phyloP scores from a whole-genome alignment of 2,113 vertebrate species.

The Empidonax traillii region DNA sequence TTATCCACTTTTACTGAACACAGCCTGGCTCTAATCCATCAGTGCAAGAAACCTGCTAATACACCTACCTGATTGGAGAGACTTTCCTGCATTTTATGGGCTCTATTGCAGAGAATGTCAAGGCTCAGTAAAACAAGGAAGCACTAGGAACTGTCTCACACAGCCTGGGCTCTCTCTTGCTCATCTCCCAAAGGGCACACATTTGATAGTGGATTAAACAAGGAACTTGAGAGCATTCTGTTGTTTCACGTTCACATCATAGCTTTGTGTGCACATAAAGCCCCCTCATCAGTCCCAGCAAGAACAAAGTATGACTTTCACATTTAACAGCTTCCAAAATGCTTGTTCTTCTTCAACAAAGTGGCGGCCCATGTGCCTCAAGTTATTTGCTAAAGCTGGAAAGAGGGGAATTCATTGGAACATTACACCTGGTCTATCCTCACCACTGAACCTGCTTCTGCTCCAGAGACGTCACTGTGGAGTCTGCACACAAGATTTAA shows the following conservation, averaged over 20 bases:
- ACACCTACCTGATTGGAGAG: background rate
- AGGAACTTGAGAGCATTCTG: background rate
- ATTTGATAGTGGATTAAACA: background rate
- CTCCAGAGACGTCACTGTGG: background rate
- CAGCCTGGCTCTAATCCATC: conserved; percentile 18
- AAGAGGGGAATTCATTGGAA: background rate
- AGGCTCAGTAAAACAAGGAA: background rate
- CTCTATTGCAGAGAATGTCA: background rate
- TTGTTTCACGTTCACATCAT: background rate
- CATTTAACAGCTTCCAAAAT: background rate
- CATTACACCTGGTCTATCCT: background rate
- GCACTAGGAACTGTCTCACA: background rate
- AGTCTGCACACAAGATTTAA: background rate
- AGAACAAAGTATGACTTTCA: background rate
- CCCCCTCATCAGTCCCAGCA: background rate
- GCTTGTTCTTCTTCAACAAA: background rate
- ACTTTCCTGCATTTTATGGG: background rate
- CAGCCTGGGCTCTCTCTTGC: background rate
- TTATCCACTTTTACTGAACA: conserved; percentile 11
- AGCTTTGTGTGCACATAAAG: background rate
- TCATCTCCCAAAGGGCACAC: background rate
- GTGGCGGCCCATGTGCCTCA: background rate
- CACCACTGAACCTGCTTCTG: background rate
- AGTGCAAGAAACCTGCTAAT: background rate
- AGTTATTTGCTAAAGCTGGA: background rate